Conservation (phyloP, 2,113 vertebrate genomes). For the Dunckerocampus dactyliophorus region DNA sequence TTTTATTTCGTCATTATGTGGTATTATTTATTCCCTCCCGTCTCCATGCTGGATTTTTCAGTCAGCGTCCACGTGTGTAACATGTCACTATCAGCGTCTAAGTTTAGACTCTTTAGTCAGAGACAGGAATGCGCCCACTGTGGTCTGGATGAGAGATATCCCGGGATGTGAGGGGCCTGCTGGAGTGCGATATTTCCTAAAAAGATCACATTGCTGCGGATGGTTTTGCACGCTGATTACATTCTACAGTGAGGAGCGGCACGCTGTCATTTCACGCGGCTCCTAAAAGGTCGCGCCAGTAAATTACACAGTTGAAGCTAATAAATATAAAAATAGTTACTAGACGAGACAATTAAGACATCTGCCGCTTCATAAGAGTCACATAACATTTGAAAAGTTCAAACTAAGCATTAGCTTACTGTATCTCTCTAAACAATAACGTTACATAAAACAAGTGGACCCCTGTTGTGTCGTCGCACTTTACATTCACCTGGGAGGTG, state of each 20-base stretch:
- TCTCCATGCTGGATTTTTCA: background rate
- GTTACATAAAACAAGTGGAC: no score
- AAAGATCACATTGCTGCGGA: background rate
- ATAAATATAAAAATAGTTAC: background rate
- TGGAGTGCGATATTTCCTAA: background rate
- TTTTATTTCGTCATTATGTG: no score
- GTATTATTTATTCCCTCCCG: no score
- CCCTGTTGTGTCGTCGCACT: no score
- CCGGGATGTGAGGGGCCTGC: background rate
- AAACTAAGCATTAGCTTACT: no score
- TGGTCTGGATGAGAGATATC: background rate
- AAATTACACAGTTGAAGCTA: background rate
- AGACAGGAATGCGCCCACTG: background rate
- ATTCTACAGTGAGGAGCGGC: no score
- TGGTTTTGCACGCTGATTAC: background rate
- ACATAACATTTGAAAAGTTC: no score
- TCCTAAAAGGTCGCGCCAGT: background rate
- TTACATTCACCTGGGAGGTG: no score
- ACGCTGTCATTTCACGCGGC: background rate
- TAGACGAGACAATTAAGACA: background rate
- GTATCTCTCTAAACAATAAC: no score
- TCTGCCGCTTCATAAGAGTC: no score
- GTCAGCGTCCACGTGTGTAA: background rate
- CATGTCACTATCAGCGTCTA: conserved; percentile 3
- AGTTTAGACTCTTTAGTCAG: conserved; percentile 10